Base-by-base conservation (phyloP, 2,113 vertebrate genomes). In the Prunella fulvescens region DNA sequence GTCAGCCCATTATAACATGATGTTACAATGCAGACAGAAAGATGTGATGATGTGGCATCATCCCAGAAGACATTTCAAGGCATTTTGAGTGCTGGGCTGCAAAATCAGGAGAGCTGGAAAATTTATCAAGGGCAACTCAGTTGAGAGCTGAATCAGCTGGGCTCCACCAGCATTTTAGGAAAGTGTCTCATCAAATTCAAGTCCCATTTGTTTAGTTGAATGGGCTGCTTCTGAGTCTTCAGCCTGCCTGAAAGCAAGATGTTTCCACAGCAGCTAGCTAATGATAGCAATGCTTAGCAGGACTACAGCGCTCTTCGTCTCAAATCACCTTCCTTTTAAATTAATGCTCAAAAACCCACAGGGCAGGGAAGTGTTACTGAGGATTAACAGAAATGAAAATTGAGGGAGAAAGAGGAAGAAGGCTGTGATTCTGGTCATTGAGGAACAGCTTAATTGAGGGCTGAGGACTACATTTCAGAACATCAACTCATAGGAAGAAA, bases 321-420 rank as follows among this genome's bases (percentile, higher is more conserved):
- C 69, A 73, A 85, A 91, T 66, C 48, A 91, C 64, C 47, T 91
- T 81, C 79, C 64, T 93, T 95, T 89, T 69, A 78, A 94, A 96
- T 95, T 88, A 95, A 74, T 78, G n/a, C 54, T 90, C 54, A 81
- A 87, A 95, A 71, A 45, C 35, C 70, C 58, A 73, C 37, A 72
- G 77, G 81, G 79, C 81, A 88, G 50, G 69, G 51, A 85, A 93
- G 60, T 77, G 86, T 83, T 87, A 90, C 50, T 24, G 5, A 81
- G 50, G 47, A 83, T 90, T 81, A 76, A 77, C 54, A 90, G 72
- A 90, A 88, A 91, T 56, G 79, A 69, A 81, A 95, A 93, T 51
- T 77, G 86, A 80, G 37, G 29, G 58, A 89, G 69, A 89, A 93
- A 67, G 35, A 69, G 15, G 57, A 58, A 62, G 54, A 66, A 66